These are phyloP conservation scores for Tetragonula clypearis DNA, from an alignment of 1,140 invertebrate genomes.

Conservation along the genomic window DNA sequence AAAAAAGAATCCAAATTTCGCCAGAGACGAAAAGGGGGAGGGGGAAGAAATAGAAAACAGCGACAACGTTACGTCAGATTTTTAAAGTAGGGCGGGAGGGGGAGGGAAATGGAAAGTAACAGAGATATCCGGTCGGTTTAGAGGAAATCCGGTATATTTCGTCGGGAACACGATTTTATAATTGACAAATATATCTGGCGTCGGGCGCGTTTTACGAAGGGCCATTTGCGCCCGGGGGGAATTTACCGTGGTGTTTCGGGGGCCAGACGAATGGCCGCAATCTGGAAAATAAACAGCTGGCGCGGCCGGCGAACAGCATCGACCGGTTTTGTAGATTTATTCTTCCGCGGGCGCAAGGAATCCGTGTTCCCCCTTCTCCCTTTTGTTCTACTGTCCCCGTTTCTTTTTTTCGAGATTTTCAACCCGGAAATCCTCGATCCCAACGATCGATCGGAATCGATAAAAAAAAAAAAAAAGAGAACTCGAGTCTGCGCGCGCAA, in stretches of 20 bases:
- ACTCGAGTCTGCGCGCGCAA: too few species aligned
- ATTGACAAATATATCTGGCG: constrained; percentile 41
- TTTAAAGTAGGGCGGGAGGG: too few species aligned
- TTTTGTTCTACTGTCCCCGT: neutral
- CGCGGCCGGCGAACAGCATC: constrained; percentile 44
- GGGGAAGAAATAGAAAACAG: too few species aligned
- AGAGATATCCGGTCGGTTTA: neutral
- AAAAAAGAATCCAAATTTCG: too few species aligned
- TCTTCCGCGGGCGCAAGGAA: neutral
- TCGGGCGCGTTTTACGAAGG: constrained; percentile 36
- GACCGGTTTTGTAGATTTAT: constrained; percentile 27
- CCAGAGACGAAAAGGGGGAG: too few species aligned
- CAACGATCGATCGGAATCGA: too few species aligned
- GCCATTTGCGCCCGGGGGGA: constrained; percentile 21
- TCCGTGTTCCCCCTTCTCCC: too few species aligned
- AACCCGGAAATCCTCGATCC: too few species aligned
- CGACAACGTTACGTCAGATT: too few species aligned
- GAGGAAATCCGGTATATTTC: neutral
- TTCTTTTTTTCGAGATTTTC: neutral
- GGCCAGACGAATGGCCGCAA: constrained; percentile 54
- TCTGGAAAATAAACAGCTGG: constrained; percentile 59
- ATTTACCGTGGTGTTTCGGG: constrained; percentile 52
- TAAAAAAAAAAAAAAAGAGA: too few species aligned
- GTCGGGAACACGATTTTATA: constrained; percentile 20
- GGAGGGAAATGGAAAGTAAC: neutral